phyloP scores from a whole-genome alignment of 2,113 vertebrate genomes.

The Nothocercus julius region DNA sequence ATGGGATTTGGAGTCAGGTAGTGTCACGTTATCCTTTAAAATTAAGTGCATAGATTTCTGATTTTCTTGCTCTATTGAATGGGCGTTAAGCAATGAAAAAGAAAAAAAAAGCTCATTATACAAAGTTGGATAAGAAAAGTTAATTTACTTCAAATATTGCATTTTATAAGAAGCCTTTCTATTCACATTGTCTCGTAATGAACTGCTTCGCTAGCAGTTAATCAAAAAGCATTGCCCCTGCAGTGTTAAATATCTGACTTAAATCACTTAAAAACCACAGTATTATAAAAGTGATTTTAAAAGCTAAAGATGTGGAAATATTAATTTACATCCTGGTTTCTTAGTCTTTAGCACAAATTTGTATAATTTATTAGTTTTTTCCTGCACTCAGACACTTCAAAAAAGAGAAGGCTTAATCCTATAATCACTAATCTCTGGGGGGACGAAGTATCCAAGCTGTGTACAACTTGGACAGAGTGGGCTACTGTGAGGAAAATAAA shows the following conservation, averaged over 20 bases:
- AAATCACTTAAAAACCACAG: neutral
- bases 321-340: neutral
- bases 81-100: neutral
- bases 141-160: neutral
- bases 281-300: neutral
- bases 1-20: neutral
- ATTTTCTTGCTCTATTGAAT: neutral
- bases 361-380: neutral
- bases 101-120: neutral
- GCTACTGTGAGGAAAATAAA: accelerated
- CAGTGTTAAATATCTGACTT: neutral
- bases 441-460: neutral
- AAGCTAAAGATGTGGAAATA: neutral
- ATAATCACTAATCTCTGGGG: neutral
- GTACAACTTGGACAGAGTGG: neutral
- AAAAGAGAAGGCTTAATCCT: neutral
- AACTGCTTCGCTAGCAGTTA: neutral
- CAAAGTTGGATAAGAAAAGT: neutral
- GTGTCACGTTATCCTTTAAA: neutral
- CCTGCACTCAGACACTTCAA: neutral
- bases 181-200: no score
- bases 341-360: neutral
- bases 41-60: neutral
- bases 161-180: neutral
- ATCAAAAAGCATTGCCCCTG: neutral